Evolutionary conservation across 2,888 invertebrate species (phyloP).

Genomic region (Synergus itoensis): DNA sequence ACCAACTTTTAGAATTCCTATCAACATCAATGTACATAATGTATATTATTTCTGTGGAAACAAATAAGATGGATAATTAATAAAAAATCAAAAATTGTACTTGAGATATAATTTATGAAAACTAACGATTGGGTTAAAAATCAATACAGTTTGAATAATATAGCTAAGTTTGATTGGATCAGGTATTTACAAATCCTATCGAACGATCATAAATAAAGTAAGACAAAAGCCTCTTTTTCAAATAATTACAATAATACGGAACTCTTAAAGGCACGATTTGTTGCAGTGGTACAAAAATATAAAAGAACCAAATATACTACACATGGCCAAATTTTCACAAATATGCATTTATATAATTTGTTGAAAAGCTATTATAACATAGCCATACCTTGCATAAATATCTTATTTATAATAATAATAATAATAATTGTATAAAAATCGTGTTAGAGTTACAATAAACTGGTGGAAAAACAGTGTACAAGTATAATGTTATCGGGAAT

Average conservation of each 20-base stretch:
- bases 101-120: slow-evolving; percentile 33
- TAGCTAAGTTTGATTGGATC: slow-evolving; percentile 31
- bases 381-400: slow-evolving; percentile 54
- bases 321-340: slow-evolving; percentile 29
- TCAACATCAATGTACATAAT: no score
- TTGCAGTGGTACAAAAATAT: slow-evolving; percentile 71
- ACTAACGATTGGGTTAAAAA: slow-evolving; percentile 21
- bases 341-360: slow-evolving; percentile 50
- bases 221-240: slow-evolving; percentile 2
- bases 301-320: slow-evolving; percentile 59
- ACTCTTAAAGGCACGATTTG: slow-evolving; percentile 70
- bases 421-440: slow-evolving; percentile 41
- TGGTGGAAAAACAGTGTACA: slow-evolving; percentile 50
- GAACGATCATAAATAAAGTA: slow-evolving; percentile 21
- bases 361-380: slow-evolving; percentile 57
- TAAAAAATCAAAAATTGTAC: slow-evolving; percentile 6
- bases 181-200: slow-evolving; percentile 32
- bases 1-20: no score
- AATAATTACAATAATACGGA: slow-evolving; percentile 51
- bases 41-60: neutral
- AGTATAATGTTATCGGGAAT: slow-evolving; percentile 48
- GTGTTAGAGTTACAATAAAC: slow-evolving; percentile 50
- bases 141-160: slow-evolving; percentile 33
- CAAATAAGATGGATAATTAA: neutral
- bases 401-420: slow-evolving; percentile 36